Evolutionary conservation across 2,113 vertebrate genomes (phyloP), one percentile per base, ranked within the genome.

Genomic region (Nannospalax galili): DNA sequence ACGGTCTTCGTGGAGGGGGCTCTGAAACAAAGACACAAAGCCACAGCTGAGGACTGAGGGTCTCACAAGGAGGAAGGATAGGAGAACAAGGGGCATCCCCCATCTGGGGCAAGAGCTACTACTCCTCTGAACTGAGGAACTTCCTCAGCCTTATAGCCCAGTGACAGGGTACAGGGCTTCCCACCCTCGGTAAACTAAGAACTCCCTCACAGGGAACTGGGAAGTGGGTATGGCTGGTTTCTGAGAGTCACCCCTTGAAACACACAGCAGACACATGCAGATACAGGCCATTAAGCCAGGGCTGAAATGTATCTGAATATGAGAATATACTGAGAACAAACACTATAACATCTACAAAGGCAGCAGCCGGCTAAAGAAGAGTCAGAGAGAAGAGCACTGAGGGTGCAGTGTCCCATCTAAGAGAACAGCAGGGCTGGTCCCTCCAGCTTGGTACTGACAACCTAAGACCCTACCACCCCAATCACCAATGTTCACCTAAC

Each of bases 1-100:
- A 98, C 93, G 0, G 96, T 97, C 82, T 85, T 93, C 42, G 3
- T 10, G 7, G 94, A 62, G 30, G n/a, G 48, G 15, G 52, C 56
- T 19, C 95, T 48, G 92, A 67, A 81, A 72, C 14, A 91, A 37
- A 92, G 69, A 84, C 11, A 28, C 3, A 1, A 65, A 17, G 93
- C 17, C 73, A 72, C 64, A n/a, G 30, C 4, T 0, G 35, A 60
- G 62, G n/a, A 20, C 35, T 58, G 10, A 30, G 16, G 60, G 45
- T 20, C 37, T 30, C 62, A 28, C 0, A 0, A 48, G 19, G 28
- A 28, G 19, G 6, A 15, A n/a, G n/a, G 24, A n/a, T 62, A 28
- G 65, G 32, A 10, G 20, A 24, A 20, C n/a, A 14, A 9, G 48
- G 48, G 5, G 28, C 12, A 45, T 60, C n/a, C 11, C 35, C 67